Conservation (phyloP, 2,888 invertebrate species). For the Cantharis rustica region DNA sequence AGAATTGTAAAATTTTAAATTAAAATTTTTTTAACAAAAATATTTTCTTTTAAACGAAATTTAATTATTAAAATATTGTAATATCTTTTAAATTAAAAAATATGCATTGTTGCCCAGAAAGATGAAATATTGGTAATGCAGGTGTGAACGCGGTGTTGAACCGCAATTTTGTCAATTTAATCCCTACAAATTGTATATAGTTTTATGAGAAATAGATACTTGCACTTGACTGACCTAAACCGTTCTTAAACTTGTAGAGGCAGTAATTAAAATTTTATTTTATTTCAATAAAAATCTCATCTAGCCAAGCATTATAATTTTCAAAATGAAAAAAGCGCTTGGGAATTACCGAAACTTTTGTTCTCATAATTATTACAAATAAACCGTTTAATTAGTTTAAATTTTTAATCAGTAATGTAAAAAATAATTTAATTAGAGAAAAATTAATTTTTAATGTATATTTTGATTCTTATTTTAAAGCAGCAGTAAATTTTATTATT, state of each 20-base stretch:
- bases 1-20: too few species aligned
- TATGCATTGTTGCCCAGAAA: background rate
- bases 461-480: background rate
- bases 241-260: background rate
- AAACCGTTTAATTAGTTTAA: background rate
- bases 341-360: background rate
- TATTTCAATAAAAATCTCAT: background rate
- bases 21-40: too few species aligned
- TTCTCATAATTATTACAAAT: background rate
- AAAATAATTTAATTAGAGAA: background rate
- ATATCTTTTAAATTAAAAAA: too few species aligned
- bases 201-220: too few species aligned
- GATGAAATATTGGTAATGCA: background rate
- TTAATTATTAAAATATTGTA: too few species aligned
- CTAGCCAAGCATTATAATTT: background rate
- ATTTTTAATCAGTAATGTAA: background rate
- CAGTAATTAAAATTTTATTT: background rate
- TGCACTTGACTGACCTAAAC: background rate
- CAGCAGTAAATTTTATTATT: background rate
- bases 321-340: background rate
- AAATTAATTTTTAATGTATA: background rate
- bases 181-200: background rate
- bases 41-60: too few species aligned
- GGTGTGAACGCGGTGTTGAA: background rate
- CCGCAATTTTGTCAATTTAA: background rate